A percentile compares a stretch with the other conserved stretches of the same genome.
phyloP scores from a whole-genome alignment of 2,797 vertebrate species.

The Trachops cirrhosus region DNA sequence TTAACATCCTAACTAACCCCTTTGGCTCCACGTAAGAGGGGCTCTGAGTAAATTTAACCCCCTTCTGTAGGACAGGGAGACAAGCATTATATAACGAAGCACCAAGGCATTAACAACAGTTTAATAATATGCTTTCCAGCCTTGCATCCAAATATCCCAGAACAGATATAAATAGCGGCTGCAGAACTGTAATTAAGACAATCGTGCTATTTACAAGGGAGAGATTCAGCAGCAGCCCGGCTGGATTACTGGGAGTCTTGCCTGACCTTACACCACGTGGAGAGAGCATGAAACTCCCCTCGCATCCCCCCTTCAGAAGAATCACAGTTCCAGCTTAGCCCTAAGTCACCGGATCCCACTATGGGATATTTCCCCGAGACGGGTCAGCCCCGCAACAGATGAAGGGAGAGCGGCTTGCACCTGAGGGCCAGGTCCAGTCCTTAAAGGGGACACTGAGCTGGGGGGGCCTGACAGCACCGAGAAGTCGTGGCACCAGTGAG shows the following conservation, averaged over 20 bases:
- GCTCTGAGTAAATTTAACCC: background rate
- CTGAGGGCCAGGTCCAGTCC: background rate
- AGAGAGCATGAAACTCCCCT: background rate
- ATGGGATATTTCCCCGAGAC: background rate
- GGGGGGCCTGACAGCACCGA: background rate
- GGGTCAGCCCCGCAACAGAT: background rate
- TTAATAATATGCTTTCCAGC: conserved; percentile 49
- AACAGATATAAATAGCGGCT: conserved; percentile 17
- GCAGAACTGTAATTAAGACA: conserved; percentile 10
- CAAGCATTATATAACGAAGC: background rate
- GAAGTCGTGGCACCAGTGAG: background rate
- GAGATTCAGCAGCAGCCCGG: background rate
- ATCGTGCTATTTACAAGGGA: background rate
- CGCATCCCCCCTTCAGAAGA: background rate
- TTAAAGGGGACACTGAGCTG: background rate
- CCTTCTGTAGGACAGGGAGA: background rate
- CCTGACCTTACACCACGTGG: background rate
- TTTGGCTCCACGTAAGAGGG: background rate
- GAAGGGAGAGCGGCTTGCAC: background rate
- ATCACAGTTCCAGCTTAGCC: background rate
- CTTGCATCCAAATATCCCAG: background rate
- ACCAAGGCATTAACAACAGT: background rate
- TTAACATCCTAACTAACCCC: background rate
- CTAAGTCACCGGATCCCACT: background rate
- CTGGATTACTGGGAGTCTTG: background rate